These are phyloP conservation scores for Maccullochella peelii DNA, from an alignment of 2,113 vertebrate species.

Conservation along the genomic window DNA sequence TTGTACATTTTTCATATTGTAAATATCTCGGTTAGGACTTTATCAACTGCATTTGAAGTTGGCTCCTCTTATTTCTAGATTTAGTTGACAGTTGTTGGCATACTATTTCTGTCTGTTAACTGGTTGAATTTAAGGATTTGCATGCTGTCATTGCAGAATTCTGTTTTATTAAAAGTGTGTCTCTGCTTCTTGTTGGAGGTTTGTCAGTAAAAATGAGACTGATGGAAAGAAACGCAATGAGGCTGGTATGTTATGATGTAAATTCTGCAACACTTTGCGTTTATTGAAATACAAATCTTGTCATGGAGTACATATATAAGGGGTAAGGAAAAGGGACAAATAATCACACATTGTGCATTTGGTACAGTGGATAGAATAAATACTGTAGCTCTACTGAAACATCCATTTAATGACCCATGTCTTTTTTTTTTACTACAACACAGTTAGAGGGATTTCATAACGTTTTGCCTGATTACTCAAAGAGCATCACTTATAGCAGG, in stretches of 20 bases:
- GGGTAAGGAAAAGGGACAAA: slow-evolving; percentile 41
- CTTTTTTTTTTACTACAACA: slow-evolving; percentile 31
- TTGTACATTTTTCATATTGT: slow-evolving; percentile 83
- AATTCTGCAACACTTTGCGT: slow-evolving; percentile 71
- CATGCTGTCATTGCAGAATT: slow-evolving; percentile 82
- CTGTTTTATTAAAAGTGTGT: slow-evolving; percentile 81
- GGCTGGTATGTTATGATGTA: slow-evolving; percentile 69
- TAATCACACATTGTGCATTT: slow-evolving; percentile 78
- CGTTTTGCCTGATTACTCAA: slow-evolving; percentile 22
- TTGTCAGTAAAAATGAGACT: slow-evolving; percentile 67
- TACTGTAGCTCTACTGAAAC: slow-evolving; percentile 76
- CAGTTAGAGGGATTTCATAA: slow-evolving; percentile 37
- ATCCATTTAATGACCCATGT: slow-evolving; percentile 67
- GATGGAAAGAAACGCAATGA: slow-evolving; percentile 47
- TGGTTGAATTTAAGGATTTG: slow-evolving; percentile 83
- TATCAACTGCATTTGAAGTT: slow-evolving; percentile 68
- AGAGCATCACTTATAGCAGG: slow-evolving; percentile 30
- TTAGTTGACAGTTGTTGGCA: slow-evolving; percentile 76
- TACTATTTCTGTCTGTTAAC: slow-evolving; percentile 80
- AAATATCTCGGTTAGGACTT: slow-evolving; percentile 78
- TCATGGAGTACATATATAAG: slow-evolving; percentile 65
- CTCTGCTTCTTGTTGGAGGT: slow-evolving; percentile 75
- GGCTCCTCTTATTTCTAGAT: slow-evolving; percentile 80
- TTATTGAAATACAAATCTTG: slow-evolving; percentile 72
- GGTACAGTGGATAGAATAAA: slow-evolving; percentile 82